phyloP scores from a whole-genome alignment of 2,797 vertebrate genomes.

The Enteromius viviparus region DNA sequence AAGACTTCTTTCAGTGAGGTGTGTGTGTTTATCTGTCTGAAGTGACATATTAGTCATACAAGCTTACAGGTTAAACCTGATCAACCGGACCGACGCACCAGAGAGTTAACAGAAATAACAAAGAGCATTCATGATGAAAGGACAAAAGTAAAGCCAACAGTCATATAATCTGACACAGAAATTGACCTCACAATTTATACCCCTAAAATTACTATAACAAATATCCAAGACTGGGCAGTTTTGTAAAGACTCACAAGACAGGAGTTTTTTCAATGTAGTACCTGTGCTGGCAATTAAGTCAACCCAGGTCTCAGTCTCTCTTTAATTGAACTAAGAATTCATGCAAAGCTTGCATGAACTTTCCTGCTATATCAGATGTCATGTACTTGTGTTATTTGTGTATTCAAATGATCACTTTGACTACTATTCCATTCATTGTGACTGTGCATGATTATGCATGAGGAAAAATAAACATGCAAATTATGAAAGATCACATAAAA shows the following conservation, averaged over 20 bases:
- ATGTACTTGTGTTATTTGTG: neutral
- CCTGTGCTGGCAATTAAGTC: neutral
- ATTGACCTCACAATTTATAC: neutral
- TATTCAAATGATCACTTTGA: neutral
- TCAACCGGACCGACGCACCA: neutral
- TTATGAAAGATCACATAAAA: neutral
- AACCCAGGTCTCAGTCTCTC: neutral
- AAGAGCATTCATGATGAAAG: neutral
- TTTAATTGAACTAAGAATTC: neutral
- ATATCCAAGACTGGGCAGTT: neutral
- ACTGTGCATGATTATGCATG: neutral
- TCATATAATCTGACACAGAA: neutral
- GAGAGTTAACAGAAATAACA: neutral
- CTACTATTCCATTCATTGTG: neutral
- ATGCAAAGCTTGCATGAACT: neutral
- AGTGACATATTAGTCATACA: neutral
- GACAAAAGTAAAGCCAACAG: neutral
- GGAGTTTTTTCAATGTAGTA: neutral
- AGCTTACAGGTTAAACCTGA: conserved; percentile 3
- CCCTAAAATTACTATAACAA: neutral
- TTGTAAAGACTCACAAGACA: neutral
- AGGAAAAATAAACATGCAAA: conserved; percentile 2
- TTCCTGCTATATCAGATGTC: neutral
- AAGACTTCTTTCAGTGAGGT: neutral
- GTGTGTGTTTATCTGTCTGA: neutral